A percentile compares a stretch with the other conserved stretches of the same genome.
Conservation (phyloP, 2,113 vertebrate genomes). For the Cottus gobio region DNA sequence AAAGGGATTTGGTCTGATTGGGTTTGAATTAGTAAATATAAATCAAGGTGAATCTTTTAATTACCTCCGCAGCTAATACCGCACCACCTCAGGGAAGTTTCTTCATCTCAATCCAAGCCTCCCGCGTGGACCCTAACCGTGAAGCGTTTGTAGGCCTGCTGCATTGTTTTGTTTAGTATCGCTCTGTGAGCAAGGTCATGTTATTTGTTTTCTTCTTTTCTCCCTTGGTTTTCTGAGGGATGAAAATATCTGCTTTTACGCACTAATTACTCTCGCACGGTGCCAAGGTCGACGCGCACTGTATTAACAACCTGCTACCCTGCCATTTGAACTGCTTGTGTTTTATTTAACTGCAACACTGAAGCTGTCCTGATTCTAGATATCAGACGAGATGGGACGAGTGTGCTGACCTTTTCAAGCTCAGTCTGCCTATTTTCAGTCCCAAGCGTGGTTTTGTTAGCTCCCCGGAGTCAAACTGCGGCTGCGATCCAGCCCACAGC, state of each 20-base stretch:
- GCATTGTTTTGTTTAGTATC: not conserved
- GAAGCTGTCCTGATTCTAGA: not conserved
- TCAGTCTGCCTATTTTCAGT: constrained; percentile 5
- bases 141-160: too few relatives aligned
- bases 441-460: too few relatives aligned
- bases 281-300: not conserved
- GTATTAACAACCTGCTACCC: not conserved
- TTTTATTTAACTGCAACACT: not conserved
- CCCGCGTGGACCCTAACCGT: not conserved
- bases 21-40: not conserved
- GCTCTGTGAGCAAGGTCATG: not conserved
- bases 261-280: constrained; percentile 1
- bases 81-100: not conserved
- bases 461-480: not conserved
- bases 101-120: not conserved
- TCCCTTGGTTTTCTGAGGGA: not conserved
- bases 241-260: not conserved
- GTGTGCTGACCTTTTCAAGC: constrained; percentile 40
- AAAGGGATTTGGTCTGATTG: not conserved
- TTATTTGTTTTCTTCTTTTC: not conserved
- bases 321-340: not conserved
- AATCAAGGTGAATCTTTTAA: not conserved
- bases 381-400: not conserved
- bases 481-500: not conserved
- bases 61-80: not conserved